Evolutionary conservation across 2,888 invertebrate species (phyloP).

Genomic region (Mythimna lalbum): DNA sequence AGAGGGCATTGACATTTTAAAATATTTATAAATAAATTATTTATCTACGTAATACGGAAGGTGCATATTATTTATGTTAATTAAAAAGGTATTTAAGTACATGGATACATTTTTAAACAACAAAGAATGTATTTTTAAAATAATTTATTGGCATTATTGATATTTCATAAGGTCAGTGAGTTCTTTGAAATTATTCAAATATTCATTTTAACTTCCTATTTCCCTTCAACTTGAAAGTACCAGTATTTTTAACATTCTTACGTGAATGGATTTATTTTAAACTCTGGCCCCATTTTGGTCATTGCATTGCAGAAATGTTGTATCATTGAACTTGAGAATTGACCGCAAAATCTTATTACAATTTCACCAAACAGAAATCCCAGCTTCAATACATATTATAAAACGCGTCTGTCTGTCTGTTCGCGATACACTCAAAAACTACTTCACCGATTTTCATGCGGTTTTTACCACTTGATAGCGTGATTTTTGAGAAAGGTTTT

Average conservation of each 20-base stretch:
- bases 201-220: neutral
- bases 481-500: too few species aligned
- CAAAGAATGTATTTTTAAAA: neutral
- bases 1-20: neutral
- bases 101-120: neutral
- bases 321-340: neutral
- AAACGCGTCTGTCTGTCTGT: too few species aligned
- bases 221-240: neutral
- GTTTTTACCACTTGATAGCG: too few species aligned
- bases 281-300: neutral
- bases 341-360: slow-evolving; percentile 10
- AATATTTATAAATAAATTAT: neutral
- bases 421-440: too few species aligned
- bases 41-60: too few species aligned
- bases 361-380: too few species aligned
- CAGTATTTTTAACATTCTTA: neutral
- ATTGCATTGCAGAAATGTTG: neutral
- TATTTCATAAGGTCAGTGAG: neutral
- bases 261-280: neutral
- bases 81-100: neutral
- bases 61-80: too few species aligned
- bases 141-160: neutral
- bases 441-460: too few species aligned
- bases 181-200: neutral
- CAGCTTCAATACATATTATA: too few species aligned